Base-by-base conservation (phyloP, 2,888 invertebrate genomes). In the Limnephilus rhombicus region DNA sequence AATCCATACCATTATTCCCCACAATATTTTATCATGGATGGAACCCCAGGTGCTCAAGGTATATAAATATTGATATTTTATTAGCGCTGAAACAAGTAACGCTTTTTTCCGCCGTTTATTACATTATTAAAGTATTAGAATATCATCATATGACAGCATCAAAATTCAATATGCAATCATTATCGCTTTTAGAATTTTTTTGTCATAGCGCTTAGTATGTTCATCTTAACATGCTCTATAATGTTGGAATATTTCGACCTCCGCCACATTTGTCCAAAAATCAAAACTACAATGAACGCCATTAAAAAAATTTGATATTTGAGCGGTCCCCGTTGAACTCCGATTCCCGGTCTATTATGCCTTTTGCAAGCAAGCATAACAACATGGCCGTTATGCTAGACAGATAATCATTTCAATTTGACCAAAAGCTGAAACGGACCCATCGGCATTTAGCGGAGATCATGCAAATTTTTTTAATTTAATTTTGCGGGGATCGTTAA, bases 21-120 rank as follows among this genome's bases (percentile, higher is more conserved):
- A 91, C 68, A 87, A 31, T 87, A 53, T 87, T 92, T 89, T 92
- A 81, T 92, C 92, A 88, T 93, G 93, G 93, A 93, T 93, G 96
- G 96, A 96, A 95, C 96, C 94, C 96, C 96, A 96, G 96, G 96
- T 96, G 96, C 96, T 96, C 95, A 96, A 96, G 96, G 96, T 96
- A 93, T 91, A 85, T 29, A 83, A 90, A 37, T 68, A 91, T 34
- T 85, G 29, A 83, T 83, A 90, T 83, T 83, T 86, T 49, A 41
- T 24, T 41, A 37, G 31, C 49, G 29, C 45, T 86, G 29, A 24
- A 45, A n/a, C 11, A 86, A 29, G 29, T 86, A 24, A 24, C 24
- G 68, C 68, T 86, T 45, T 86, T 29, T 41, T 90, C 49, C 24
- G 41, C 53, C 45, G 90, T 49, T 90, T 82, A 45, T 49, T 45